phyloP scores from a whole-genome alignment of 2,888 invertebrate species.

The Dascillus cervinus region DNA sequence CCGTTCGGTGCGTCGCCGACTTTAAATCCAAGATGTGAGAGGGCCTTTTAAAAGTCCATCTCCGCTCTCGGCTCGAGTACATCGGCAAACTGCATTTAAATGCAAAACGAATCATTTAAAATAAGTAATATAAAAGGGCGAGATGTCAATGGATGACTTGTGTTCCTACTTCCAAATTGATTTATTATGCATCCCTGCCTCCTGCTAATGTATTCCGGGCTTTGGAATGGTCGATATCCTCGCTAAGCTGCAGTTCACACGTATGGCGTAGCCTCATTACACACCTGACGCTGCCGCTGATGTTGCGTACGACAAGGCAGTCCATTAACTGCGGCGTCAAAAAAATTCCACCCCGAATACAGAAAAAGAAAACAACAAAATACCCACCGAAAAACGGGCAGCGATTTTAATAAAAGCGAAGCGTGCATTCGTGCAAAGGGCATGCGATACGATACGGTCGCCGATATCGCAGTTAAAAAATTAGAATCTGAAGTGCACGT shows the following conservation, averaged over 20 bases:
- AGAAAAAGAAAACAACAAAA: too few relatives aligned
- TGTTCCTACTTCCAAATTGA: conserved; percentile 24
- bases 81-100: conserved; percentile 36
- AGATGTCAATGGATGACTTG: conserved; percentile 22
- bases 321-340: too few relatives aligned
- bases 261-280: conserved; percentile 11
- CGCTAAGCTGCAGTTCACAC: conserved; percentile 9
- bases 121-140: conserved; percentile 34
- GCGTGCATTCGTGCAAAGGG: conserved; percentile 11
- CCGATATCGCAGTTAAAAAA: conserved; percentile 13
- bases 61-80: conserved; percentile 34
- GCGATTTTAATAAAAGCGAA: conserved; percentile 8
- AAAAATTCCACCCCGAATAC: too few relatives aligned
- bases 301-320: too few relatives aligned
- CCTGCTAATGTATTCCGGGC: conserved; percentile 12
- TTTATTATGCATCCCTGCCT: conserved; percentile 24
- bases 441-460: conserved; percentile 6
- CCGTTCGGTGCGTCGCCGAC: too few relatives aligned
- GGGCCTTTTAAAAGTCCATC: conserved; percentile 40
- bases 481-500: conserved; percentile 20
- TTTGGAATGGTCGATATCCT: conserved; percentile 10
- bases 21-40: conserved; percentile 31
- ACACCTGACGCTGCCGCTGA: conserved; percentile 8
- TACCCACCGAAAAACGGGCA: too few relatives aligned
- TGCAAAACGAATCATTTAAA: conserved; percentile 38